These are phyloP conservation scores for Leptopilina syphax DNA, from an alignment of 2,888 invertebrate species.

Conservation along the genomic window DNA sequence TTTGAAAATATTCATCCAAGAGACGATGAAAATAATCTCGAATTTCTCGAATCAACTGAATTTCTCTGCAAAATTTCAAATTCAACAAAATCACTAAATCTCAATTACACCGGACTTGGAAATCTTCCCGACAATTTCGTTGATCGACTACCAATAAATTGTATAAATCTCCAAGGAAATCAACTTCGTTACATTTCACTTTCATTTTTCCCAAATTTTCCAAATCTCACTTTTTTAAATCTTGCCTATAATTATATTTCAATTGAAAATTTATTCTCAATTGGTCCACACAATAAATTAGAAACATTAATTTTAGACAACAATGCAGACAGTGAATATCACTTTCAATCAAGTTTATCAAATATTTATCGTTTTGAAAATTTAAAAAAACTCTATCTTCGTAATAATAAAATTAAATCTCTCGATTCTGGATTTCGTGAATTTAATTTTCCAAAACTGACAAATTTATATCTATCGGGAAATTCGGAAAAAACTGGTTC, in stretches of 20 bases:
- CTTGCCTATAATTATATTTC: conserved; percentile 44
- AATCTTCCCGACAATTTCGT: conserved; percentile 27
- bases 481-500: conserved; percentile 1
- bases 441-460: conserved; percentile 7
- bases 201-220: conserved; percentile 35
- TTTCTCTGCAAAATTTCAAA: background rate
- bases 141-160: conserved; percentile 26
- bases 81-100: conserved; percentile 15
- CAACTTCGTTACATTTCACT: conserved; percentile 8
- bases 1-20: conserved; percentile 3
- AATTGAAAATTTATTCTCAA: background rate
- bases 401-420: background rate
- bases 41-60: background rate
- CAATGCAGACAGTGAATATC: conserved; percentile 16
- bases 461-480: conserved; percentile 21
- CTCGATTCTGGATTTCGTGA: background rate
- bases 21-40: background rate
- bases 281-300: conserved; percentile 35
- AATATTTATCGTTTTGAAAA: background rate
- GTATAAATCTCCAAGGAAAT: conserved; percentile 41
- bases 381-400: background rate
- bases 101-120: conserved; percentile 18
- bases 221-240: conserved; percentile 44
- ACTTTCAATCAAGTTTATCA: too few relatives aligned
- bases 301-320: conserved; percentile 35